Conservation (phyloP, 30 jellyfish, hydroid and myxozoan species). For the Aurelia aurita complex sp. Pacific region DNA sequence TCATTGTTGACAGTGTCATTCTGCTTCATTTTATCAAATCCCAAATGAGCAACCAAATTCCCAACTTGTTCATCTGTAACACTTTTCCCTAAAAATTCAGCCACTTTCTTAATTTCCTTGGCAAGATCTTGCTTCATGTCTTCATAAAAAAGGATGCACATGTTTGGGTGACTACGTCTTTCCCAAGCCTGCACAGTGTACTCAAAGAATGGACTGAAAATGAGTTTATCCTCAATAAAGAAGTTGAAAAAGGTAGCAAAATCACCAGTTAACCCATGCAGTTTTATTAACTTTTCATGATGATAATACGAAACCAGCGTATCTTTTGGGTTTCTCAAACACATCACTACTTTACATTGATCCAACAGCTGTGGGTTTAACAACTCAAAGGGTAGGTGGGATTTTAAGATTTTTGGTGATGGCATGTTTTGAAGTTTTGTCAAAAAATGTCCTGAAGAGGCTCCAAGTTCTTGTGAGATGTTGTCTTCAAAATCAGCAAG, state of each 20-base stretch:
- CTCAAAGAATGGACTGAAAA: constrained; percentile 20
- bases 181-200: constrained; percentile 41
- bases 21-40: constrained; percentile 35
- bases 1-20: constrained; percentile 17
- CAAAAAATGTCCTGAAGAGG: constrained; percentile 1
- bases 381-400: constrained; percentile 47
- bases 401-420: constrained; percentile 36
- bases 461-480: constrained; percentile 27
- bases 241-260: constrained; percentile 12
- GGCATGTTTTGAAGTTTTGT: constrained; percentile 26
- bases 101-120: constrained; percentile 22
- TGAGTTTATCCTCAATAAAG: constrained; percentile 6
- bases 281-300: constrained; percentile 25
- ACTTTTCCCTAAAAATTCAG: constrained; percentile 18
- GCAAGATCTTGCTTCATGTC: constrained; percentile 50
- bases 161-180: constrained; percentile 36
- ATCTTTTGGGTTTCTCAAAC: constrained; percentile 55
- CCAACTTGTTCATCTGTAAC: constrained; percentile 34
- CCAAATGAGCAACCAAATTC: constrained; percentile 13
- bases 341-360: constrained; percentile 41
- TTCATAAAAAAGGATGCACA: constrained; percentile 28
- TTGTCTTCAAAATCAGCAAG: constrained; percentile 34
- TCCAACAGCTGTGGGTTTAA: constrained; percentile 47
- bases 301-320: constrained; percentile 41
- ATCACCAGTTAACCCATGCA: constrained; percentile 14